Evolutionary conservation across 1,140 invertebrate species (phyloP), one percentile per base, ranked within the genome.

Genomic region (Psix sp.): DNA sequence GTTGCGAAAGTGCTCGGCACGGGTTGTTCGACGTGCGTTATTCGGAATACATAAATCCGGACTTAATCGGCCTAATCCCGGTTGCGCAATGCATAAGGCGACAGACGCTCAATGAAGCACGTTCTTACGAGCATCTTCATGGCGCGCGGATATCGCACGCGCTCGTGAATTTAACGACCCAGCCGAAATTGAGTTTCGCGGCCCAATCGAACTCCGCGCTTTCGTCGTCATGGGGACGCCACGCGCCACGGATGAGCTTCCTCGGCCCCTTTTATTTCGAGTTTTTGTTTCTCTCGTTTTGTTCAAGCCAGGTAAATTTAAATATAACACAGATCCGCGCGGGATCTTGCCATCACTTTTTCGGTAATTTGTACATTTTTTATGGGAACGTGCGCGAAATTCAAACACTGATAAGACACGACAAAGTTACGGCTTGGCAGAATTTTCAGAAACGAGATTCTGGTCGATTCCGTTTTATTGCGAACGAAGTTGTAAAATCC

Each of bases 171-270:
- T 76, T 76, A 72, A 76, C 63, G 74, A 76, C 17, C 62, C 33
- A 42, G 26, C 59, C 63, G 57, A 59, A 72, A 72, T 72, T 76
- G 62, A 57, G 67, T 72, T 72, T 35, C 59, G 54, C 52, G 65
- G 51, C 67, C 70, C 72, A 81, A 79, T 80, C 78, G 68, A 77
- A 78, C 77, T 80, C 76, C 60, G 76, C 75, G 74, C 73, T 80
- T 80, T 71, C 39, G 67, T 79, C 68, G 67, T 52, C 76, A 78
- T 82, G 71, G 79, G 70, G 70, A 79, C 76, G 68, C 72, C 33
- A 36, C 62, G 42, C 40, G 45, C 11, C 52, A 18, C 13, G 26
- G 3, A 45, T 13, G 4, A 0, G 10, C 14, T 31, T 45, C 3
- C 29, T 21, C 29, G n/a, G 26, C 42, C 18, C 21, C 1, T 29